Base-by-base conservation (phyloP, 2,113 vertebrate species). In the Ictalurus furcatus region DNA sequence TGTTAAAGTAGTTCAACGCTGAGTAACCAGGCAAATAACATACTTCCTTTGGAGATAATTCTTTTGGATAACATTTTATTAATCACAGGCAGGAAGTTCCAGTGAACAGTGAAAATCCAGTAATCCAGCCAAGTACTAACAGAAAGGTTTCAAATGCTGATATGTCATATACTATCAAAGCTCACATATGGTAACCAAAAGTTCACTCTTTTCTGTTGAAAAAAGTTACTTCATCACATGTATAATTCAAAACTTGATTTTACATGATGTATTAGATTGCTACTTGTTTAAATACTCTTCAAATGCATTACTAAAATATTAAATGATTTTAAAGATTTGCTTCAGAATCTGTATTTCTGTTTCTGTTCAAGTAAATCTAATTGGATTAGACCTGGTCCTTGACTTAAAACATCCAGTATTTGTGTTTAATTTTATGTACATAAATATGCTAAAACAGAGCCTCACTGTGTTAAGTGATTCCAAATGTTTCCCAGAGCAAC, bases 401-500 rank as follows among this genome's bases (percentile, higher is more conserved):
- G 25, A 63, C 19, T 16, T 69, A 37, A 80, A 79, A 1, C 37
- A 37, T 56, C 6, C 40, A 87, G 17, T 54, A 65, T 78, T 84
- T 23, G 16, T 63, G 56, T 71, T 63, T 74, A 85, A 84, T 89
- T 88, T 79, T 69, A 88, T 82, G 86, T 61, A 73, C 21, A 88
- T 85, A 8, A 89, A 87, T 84, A 73, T 63, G 52, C 74, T 87
- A 34, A 74, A 85, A 87, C 67, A 84, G 74, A 71, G 88, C 37
- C 73, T 87, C 40, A 65, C 88, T 91, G 83, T 91, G 88, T 90
- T 94, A 95, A 96, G 88, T 94, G 93, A 79, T 92, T 91, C 93
- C 95, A 96, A 95, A 96, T 95, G 94, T 93, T 91, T 92, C 74
- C 37, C 87, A 84, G 37, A 80, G 71, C 73, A 95, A 95, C 94